These are phyloP conservation scores for Sarcophaga rosellei DNA, from an alignment of 2,888 invertebrate species.

Conservation along the genomic window DNA sequence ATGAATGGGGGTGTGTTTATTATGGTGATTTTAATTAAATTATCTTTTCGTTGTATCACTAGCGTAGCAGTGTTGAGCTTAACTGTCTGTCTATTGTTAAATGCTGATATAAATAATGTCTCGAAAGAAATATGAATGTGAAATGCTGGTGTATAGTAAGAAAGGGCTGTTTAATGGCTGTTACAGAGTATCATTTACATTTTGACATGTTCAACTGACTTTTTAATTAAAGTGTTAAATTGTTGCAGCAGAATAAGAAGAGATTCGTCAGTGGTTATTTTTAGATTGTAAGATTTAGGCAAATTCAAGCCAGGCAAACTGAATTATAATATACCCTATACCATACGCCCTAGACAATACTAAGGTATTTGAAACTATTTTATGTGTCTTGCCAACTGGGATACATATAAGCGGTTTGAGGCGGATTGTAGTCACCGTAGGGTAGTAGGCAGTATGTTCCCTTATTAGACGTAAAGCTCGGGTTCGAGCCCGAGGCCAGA, in stretches of 20 bases:
- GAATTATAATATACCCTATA: too few species aligned
- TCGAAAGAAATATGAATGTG: not conserved
- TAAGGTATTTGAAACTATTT: too few species aligned
- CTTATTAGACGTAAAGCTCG: too few species aligned
- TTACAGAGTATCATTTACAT: not conserved
- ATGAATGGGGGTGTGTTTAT: conserved; percentile 60
- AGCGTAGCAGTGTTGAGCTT: not conserved
- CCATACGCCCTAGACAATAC: too few species aligned
- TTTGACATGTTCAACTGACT: conserved; percentile 40
- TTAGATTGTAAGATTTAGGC: too few species aligned
- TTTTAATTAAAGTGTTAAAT: conserved; percentile 35
- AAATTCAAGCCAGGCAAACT: too few species aligned
- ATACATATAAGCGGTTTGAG: too few species aligned
- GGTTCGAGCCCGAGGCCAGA: too few species aligned
- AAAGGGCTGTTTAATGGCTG: not conserved
- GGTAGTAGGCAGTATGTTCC: too few species aligned
- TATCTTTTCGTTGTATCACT: conserved; percentile 43
- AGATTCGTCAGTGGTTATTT: too few species aligned
- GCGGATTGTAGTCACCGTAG: too few species aligned
- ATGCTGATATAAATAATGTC: not conserved
- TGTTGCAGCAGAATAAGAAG: not conserved
- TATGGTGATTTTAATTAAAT: conserved; percentile 65
- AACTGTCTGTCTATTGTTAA: conserved; percentile 27
- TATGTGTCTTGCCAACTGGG: too few species aligned
- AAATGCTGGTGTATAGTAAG: not conserved